Base-by-base conservation (phyloP, 2,888 invertebrate genomes). In the Eugnorisma glareosa region DNA sequence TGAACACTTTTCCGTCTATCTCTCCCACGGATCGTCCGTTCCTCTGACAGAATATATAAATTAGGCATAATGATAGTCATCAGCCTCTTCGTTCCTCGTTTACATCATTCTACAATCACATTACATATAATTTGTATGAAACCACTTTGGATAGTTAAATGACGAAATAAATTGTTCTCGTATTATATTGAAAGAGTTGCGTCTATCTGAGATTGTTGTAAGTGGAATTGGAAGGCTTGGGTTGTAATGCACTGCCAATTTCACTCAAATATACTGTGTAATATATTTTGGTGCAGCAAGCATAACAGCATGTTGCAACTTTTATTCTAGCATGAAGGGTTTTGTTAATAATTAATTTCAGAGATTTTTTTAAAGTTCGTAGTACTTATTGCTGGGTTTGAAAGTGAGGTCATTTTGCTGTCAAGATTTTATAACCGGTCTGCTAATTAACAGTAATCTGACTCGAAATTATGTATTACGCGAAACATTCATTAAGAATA, bases 51-150 rank as follows among this genome's bases (percentile, higher is more conserved):
- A 92, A 94, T 95, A 94, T 95, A 95, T 94, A 95, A 95, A 96
- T 95, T 92, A 94, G 92, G 87, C 87, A 91, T 96, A 95, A 96
- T 96, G 94, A 95, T 88, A 90, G 95, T 93, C 92, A 95, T 95
- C 94, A 95, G 79, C 75, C 71, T 89, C 84, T 87, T 92, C 91
- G 90, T 91, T 92, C 93, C 94, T 94, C 93, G 93, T 93, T 94
- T 93, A 93, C 92, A 92, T 94, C 92, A 95, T 95, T 95, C 92
- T 91, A 92, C 92, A 93, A 93, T 91, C 92, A 91, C 91, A 91
- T 90, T 89, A 88, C 85, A 88, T 88, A 89, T 90, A 91, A 91
- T 90, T 92, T 91, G 91, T 90, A 86, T 88, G 86, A 82, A 88
- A 89, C 89, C 89, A 86, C 82, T 89, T 89, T 85, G 67, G 79